These are phyloP conservation scores for Paratrypauchen microcephalus DNA, from an alignment of 2,797 vertebrate species.

Conservation along the genomic window DNA sequence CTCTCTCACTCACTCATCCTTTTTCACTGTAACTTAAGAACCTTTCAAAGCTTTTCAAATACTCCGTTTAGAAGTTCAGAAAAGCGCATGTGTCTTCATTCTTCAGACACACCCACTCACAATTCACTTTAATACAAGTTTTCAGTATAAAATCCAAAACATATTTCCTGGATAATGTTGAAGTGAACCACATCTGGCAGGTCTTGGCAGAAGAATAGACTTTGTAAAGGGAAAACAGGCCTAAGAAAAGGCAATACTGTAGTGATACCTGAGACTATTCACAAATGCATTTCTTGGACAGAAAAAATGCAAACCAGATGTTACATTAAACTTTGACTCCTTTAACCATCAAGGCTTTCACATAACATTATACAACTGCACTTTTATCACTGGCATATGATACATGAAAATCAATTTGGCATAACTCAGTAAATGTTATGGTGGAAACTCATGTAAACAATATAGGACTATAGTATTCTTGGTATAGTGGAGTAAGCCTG, in stretches of 20 bases:
- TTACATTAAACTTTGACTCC: slow-evolving; percentile 49
- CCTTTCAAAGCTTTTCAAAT: slow-evolving; percentile 4
- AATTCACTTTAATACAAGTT: slow-evolving; percentile 14
- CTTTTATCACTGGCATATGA: too few relatives aligned
- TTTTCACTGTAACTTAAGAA: slow-evolving; percentile 22
- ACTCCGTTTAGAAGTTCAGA: slow-evolving; percentile 12
- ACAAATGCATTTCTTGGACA: slow-evolving; percentile 49
- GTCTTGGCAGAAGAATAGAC: slow-evolving; percentile 26
- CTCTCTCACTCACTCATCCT: slow-evolving; percentile 5
- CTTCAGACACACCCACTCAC: slow-evolving; percentile 20
- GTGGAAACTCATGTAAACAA: neutral
- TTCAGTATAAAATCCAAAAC: slow-evolving; percentile 16
- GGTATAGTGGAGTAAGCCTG: too few relatives aligned
- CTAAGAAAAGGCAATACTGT: slow-evolving; percentile 39
- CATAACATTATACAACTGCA: neutral
- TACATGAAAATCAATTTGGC: neutral
- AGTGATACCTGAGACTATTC: slow-evolving; percentile 68
- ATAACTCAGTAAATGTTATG: neutral
- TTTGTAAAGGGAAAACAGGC: slow-evolving; percentile 62
- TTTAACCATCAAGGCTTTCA: slow-evolving; percentile 35
- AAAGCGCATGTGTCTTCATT: slow-evolving; percentile 15
- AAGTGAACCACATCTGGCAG: slow-evolving; percentile 30
- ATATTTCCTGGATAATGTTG: slow-evolving; percentile 34
- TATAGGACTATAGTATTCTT: too few relatives aligned
- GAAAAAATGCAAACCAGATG: slow-evolving; percentile 74